Evolutionary conservation across 1,140 invertebrate genomes (phyloP).

Genomic region (honey bee (Apis mellifera)): Amel_HAv3.1 CM009931.2:19205001-19205500

Average conservation of each 20-base stretch:
- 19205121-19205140: too few relatives aligned
- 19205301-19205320: conserved; percentile 35
- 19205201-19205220: too few relatives aligned
- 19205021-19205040: too few relatives aligned
- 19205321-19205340: conserved; percentile 53
- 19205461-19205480: conserved; percentile 34
- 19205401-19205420: conserved; percentile 50
- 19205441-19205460: conserved; percentile 7
- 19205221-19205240: background rate
- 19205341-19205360: conserved; percentile 31
- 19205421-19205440: conserved; percentile 32
- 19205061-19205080: too few relatives aligned
- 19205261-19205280: conserved; percentile 6
- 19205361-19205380: conserved; percentile 34
- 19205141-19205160: too few relatives aligned
- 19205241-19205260: too few relatives aligned
- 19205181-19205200: too few relatives aligned
- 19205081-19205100: too few relatives aligned
- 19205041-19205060: too few relatives aligned
- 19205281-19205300: background rate
- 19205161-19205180: too few relatives aligned
- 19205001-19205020: too few relatives aligned
- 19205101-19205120: too few relatives aligned
- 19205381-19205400: conserved; percentile 58
- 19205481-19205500: conserved; percentile 40